Base-by-base conservation (phyloP, 1,140 invertebrate genomes). In the Ericerus pela region DNA sequence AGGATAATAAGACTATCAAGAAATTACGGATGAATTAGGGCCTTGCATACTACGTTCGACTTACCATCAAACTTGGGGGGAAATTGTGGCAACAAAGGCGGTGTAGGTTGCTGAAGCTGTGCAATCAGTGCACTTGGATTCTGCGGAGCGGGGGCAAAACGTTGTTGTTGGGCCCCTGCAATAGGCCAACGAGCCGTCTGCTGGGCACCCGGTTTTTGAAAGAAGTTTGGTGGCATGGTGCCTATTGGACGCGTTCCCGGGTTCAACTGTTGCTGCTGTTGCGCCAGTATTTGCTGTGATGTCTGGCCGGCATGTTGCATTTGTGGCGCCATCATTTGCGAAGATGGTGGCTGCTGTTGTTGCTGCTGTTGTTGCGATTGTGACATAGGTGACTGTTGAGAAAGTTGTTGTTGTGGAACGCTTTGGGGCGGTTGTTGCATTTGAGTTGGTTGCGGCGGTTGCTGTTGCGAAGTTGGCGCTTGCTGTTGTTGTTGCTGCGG, bases 21-120 rank as follows among this genome's bases (percentile, higher is more conserved):
- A n/a, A n/a, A n/a, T 59, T 26, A 12, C 38, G 57, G 26, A 22
- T 51, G 53, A 24, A 33, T 31, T n/a, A 38, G 12, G 8, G 14
- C 11, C 8, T 26, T 20, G 18, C 29, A 14, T 75, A 73, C 65
- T 77, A 73, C 63, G 73, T 68, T 63, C 73, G 73, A 43, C 41
- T 47, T 18, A 47, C 41, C 41, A 22, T 47, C 41, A 24, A 47
- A 47, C n/a, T n/a, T n/a, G n/a, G n/a, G n/a, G 4, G 56, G 57
- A 24, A 62, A 63, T 29, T 61, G 62, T 18, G 69, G 66, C 27
- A 70, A 72, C 61, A 79, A 70, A 0, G 72, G 66, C 18, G 72
- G 72, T 2, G 79, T 78, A 3, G 81, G 79, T 43, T 79, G 79
- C 27, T 79, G 79, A 1, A 84, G 70, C 57, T 84, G 83, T 1